A percentile compares a stretch with the other conserved stretches of the same genome.
Conservation (phyloP, 2,113 vertebrate species). For the Desmodus rotundus region DNA sequence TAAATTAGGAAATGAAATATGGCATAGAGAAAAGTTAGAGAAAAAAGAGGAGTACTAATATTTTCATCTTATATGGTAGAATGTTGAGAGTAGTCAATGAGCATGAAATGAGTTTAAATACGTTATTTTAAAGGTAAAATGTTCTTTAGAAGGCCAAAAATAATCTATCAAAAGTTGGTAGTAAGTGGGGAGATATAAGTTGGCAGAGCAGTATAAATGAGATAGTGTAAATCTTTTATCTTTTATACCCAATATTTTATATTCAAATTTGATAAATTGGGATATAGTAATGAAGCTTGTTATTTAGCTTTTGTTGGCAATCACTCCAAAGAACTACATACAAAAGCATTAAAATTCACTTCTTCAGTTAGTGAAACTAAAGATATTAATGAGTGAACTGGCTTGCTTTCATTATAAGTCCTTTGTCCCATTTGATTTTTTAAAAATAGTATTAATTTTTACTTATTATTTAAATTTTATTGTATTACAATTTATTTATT, state of each 20-base stretch:
- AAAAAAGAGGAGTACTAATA: not conserved
- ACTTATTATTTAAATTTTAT: too few relatives aligned
- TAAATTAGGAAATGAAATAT: not conserved
- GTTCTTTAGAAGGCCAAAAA: not conserved
- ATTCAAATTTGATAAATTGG: constrained; percentile 16
- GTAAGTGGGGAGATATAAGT: not conserved
- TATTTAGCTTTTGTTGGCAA: not conserved
- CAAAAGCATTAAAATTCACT: not conserved
- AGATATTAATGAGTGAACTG: not conserved
- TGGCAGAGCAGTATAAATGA: not conserved
- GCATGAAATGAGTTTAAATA: not conserved
- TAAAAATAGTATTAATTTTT: not conserved
- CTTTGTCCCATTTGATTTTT: not conserved
- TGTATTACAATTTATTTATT: too few relatives aligned
- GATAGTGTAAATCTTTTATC: not conserved
- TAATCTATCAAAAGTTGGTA: not conserved
- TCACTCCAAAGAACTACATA: not conserved
- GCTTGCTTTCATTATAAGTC: not conserved
- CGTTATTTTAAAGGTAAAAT: not conserved
- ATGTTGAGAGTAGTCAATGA: not conserved
- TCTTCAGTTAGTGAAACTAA: not conserved
- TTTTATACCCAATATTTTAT: not conserved
- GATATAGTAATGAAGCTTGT: not conserved
- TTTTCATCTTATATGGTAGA: not conserved
- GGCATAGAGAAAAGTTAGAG: not conserved